A percentile compares a stretch with the other conserved stretches of the same genome.
phyloP scores from a whole-genome alignment of 2,888 invertebrate genomes.

The Perizoma flavofasciatum region DNA sequence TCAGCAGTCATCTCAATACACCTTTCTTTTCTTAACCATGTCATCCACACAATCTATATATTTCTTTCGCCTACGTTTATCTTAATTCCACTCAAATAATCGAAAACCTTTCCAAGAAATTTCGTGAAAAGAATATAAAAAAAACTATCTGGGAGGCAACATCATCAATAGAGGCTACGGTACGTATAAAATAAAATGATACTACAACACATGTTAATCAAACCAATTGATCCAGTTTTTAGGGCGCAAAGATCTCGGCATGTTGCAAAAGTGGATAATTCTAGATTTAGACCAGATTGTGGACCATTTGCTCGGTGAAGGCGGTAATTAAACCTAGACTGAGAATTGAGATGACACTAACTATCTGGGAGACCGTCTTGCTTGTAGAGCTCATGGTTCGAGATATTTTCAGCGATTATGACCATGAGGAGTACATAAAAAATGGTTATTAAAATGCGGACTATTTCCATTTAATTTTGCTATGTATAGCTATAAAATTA shows the following conservation, averaged over 20 bases:
- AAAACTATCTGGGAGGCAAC: slow-evolving; percentile 44
- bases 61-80: no score
- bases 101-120: no score
- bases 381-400: slow-evolving; percentile 11
- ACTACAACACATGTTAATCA: slow-evolving; percentile 32
- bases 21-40: no score
- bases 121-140: slow-evolving; percentile 34
- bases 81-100: no score
- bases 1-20: no score
- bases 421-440: neutral
- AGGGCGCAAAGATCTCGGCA: slow-evolving; percentile 58
- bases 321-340: slow-evolving; percentile 43
- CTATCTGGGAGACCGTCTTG: slow-evolving; percentile 26
- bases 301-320: slow-evolving; percentile 41
- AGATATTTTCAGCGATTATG: slow-evolving; percentile 7
- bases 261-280: slow-evolving; percentile 48
- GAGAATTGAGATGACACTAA: slow-evolving; percentile 26
- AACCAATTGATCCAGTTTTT: slow-evolving; percentile 55
- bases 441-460: no score
- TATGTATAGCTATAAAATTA: no score
- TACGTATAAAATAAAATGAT: slow-evolving; percentile 4
- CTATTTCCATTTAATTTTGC: no score
- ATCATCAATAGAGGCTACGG: slow-evolving; percentile 48
- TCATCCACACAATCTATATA: no score
- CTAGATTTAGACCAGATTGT: slow-evolving; percentile 47